Percentiles rank a stretch among this genome's conserved stretches.
These are phyloP conservation scores for Erethizon dorsatum DNA, from an alignment of 2,797 vertebrate species.

Conservation along the genomic window DNA sequence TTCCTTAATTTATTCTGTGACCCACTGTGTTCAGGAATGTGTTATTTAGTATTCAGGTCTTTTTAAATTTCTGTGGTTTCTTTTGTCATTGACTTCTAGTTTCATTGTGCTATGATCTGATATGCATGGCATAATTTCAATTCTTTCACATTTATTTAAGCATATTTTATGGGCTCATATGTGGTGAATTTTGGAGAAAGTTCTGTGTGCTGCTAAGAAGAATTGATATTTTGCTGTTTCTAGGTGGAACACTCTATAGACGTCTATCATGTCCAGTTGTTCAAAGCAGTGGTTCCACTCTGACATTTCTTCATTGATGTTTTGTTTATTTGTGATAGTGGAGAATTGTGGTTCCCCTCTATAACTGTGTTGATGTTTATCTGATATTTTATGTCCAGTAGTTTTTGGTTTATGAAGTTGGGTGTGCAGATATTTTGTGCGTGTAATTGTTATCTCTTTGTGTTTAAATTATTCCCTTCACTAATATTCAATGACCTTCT, in stretches of 20 bases:
- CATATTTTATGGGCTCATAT: neutral
- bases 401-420: neutral
- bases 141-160: neutral
- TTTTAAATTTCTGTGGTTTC: no score
- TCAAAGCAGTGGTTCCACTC: neutral
- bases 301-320: neutral
- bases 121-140: neutral
- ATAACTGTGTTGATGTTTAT: neutral
- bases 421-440: neutral
- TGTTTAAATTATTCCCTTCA: neutral
- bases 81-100: neutral
- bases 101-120: neutral
- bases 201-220: neutral
- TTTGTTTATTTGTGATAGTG: neutral
- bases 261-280: neutral
- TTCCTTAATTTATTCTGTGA: no score
- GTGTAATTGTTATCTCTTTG: neutral
- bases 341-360: neutral
- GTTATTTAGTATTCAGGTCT: no score
- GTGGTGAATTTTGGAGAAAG: neutral
- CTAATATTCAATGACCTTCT: neutral
- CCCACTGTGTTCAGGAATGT: no score
- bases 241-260: neutral
- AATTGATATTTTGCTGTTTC: neutral
- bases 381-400: neutral